Percentiles rank a stretch among this genome's conserved stretches.
phyloP scores from a whole-genome alignment of 2,797 vertebrate genomes.

The Pyrrhura leucotis region DNA sequence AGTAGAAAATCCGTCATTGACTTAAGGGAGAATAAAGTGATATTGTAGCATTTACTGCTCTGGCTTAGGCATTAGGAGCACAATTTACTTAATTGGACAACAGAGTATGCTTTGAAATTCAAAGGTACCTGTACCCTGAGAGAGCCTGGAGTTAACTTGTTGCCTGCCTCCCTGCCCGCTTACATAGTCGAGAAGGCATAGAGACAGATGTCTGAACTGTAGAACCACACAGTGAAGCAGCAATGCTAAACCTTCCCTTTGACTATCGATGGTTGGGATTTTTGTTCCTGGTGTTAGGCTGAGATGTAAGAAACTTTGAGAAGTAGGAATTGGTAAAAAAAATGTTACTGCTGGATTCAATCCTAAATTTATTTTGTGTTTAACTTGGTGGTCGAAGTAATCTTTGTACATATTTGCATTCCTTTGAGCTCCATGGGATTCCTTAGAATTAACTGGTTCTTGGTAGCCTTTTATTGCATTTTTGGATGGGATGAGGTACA shows the following conservation, averaged over 20 bases:
- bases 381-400: neutral
- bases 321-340: neutral
- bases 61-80: neutral
- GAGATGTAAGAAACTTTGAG: neutral
- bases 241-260: neutral
- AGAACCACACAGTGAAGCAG: neutral
- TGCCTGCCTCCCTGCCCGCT: neutral
- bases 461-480: neutral
- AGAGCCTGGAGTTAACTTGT: neutral
- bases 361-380: neutral
- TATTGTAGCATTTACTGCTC: neutral
- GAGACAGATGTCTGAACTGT: neutral
- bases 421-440: neutral
- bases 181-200: accelerated
- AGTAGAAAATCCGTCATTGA: neutral
- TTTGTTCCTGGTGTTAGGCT: neutral
- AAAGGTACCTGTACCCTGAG: neutral
- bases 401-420: neutral
- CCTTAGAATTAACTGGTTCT: neutral
- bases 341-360: neutral
- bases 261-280: neutral
- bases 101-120: neutral
- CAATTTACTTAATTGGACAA: neutral
- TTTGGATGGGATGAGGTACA: neutral
- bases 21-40: neutral